Conservation (phyloP, 2,113 vertebrate genomes). For the Gasterosteus aculeatus region DNA sequence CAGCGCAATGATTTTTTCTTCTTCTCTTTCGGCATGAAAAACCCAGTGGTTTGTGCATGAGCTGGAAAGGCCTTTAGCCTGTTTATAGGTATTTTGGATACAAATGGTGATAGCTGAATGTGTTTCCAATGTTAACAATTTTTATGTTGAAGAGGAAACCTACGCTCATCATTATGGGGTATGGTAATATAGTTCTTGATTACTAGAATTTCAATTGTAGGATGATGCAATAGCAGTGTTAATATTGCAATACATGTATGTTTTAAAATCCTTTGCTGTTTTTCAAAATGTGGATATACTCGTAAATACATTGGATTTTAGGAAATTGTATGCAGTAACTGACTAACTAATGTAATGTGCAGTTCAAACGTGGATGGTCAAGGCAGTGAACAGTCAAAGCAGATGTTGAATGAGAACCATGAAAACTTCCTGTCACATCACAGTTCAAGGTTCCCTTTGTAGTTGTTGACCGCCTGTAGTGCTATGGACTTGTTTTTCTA, state of each 20-base stretch:
- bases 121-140: constrained; percentile 6
- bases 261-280: background rate
- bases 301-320: background rate
- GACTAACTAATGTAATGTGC: background rate
- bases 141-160: background rate
- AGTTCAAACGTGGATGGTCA: background rate
- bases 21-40: constrained; percentile 61
- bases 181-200: background rate
- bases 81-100: constrained; percentile 41
- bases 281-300: background rate
- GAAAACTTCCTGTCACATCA: background rate
- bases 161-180: background rate
- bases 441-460: background rate
- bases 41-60: constrained; percentile 71
- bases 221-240: background rate
- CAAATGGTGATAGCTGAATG: constrained; percentile 44
- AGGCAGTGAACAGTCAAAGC: background rate
- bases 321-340: background rate
- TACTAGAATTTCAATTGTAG: background rate
- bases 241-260: background rate
- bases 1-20: constrained; percentile 58
- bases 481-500: background rate
- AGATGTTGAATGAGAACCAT: background rate
- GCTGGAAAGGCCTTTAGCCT: constrained; percentile 28
- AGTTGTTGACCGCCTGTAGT: background rate